Percentiles rank a stretch among this genome's conserved stretches.
phyloP scores from a whole-genome alignment of 2,113 vertebrate genomes.

The Bettongia penicillata region DNA sequence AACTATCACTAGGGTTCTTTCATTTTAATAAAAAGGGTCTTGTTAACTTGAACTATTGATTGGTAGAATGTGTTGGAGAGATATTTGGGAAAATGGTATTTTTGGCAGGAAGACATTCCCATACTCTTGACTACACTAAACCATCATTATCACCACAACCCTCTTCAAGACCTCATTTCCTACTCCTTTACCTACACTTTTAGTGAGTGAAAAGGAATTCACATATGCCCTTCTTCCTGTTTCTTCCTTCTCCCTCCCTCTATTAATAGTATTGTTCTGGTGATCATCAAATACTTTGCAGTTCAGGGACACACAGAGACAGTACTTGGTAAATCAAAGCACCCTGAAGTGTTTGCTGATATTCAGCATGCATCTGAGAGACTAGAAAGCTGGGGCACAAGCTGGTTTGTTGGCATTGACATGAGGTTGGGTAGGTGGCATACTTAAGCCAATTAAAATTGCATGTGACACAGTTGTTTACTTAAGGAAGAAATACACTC shows the following conservation, averaged over 20 bases:
- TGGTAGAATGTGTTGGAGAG: neutral
- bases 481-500: neutral
- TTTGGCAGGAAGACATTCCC: neutral
- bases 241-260: neutral
- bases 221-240: neutral
- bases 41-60: neutral
- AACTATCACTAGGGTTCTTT: neutral
- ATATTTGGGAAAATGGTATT: neutral
- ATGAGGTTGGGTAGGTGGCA: neutral
- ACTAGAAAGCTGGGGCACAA: neutral
- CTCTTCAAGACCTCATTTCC: neutral
- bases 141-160: neutral
- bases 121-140: neutral
- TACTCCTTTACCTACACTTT: neutral
- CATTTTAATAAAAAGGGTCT: neutral
- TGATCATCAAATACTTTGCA: conserved; percentile 7
- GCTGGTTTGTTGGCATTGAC: neutral
- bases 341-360: neutral
- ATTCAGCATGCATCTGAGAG: neutral
- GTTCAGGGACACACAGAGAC: neutral
- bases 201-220: neutral
- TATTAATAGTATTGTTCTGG: neutral
- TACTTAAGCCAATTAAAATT: conserved; percentile 35
- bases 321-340: neutral
- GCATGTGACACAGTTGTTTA: neutral